A percentile compares a stretch with the other conserved stretches of the same genome.
phyloP scores from a whole-genome alignment of 2,797 vertebrate genomes.

The Thamnophis elegans region DNA sequence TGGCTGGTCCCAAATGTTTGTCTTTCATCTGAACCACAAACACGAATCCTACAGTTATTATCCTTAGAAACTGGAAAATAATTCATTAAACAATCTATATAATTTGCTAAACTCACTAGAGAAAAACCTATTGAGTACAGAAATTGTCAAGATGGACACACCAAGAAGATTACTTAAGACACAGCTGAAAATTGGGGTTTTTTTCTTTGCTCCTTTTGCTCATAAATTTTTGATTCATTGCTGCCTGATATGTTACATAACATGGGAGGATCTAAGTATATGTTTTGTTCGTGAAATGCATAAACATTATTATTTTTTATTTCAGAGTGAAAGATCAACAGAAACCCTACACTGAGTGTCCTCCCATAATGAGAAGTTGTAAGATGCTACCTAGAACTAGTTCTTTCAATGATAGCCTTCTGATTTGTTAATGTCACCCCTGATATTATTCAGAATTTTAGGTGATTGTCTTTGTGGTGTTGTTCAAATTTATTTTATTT shows the following conservation, averaged over 20 bases:
- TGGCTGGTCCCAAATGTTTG: slow-evolving; percentile 80
- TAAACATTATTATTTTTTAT: not conserved
- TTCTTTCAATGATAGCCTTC: not conserved
- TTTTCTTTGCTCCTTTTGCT: not conserved
- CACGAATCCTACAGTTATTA: slow-evolving; percentile 80
- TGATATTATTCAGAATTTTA: too few species aligned
- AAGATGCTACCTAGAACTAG: not conserved
- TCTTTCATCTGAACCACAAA: slow-evolving; percentile 85
- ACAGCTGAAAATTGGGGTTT: not conserved
- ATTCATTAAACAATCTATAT: slow-evolving; percentile 67
- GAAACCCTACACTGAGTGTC: not conserved
- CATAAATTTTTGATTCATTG: not conserved
- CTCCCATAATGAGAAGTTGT: not conserved
- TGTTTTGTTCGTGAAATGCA: not conserved
- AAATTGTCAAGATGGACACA: slow-evolving; percentile 49
- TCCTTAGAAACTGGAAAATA: slow-evolving; percentile 74
- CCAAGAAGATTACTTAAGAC: not conserved
- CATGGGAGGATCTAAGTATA: not conserved
- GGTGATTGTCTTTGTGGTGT: too few species aligned
- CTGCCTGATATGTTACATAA: not conserved
- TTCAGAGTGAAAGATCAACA: not conserved
- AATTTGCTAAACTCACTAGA: slow-evolving; percentile 67
- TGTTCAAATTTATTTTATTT: too few species aligned
- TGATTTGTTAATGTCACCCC: not conserved
- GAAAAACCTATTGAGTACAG: slow-evolving; percentile 44